Evolutionary conservation across 2,888 invertebrate genomes (phyloP).

Genomic region (Trissonchulus latispiculum): DNA sequence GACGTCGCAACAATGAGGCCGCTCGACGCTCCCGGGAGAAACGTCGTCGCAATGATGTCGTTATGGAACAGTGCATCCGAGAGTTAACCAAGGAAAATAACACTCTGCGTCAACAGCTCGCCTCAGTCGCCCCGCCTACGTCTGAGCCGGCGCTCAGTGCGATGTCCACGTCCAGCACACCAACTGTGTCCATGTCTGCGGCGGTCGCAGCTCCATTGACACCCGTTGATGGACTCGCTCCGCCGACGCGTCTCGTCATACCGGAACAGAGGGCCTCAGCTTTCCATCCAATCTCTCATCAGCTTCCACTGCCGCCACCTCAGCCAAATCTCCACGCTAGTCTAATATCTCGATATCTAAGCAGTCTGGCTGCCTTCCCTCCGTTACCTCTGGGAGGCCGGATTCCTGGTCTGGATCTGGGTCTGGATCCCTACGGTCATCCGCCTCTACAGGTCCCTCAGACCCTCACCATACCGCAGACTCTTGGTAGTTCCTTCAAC

Average conservation of each 20-base stretch:
- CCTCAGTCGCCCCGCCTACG: neutral
- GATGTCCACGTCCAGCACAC: neutral
- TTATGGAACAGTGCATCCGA: neutral
- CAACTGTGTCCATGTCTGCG: neutral
- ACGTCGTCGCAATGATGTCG: constrained; percentile 35
- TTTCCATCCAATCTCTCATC: neutral
- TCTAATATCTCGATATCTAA: neutral
- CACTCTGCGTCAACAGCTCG: neutral
- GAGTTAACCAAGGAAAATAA: neutral
- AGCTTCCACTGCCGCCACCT: neutral
- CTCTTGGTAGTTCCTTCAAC: neutral
- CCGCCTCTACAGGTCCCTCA: neutral
- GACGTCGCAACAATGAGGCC: constrained; percentile 49
- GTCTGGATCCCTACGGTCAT: neutral
- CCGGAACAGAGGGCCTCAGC: neutral
- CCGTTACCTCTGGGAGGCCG: neutral
- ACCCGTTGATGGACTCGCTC: neutral
- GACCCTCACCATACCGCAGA: neutral
- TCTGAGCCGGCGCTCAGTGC: neutral
- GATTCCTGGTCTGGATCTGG: neutral
- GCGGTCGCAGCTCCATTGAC: neutral
- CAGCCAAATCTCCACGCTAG: neutral
- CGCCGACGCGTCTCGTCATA: no score
- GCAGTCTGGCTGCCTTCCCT: neutral
- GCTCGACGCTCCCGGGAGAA: constrained; percentile 49